phyloP scores from a whole-genome alignment of 2,113 vertebrate genomes.

The Thryonomys swinderianus region DNA sequence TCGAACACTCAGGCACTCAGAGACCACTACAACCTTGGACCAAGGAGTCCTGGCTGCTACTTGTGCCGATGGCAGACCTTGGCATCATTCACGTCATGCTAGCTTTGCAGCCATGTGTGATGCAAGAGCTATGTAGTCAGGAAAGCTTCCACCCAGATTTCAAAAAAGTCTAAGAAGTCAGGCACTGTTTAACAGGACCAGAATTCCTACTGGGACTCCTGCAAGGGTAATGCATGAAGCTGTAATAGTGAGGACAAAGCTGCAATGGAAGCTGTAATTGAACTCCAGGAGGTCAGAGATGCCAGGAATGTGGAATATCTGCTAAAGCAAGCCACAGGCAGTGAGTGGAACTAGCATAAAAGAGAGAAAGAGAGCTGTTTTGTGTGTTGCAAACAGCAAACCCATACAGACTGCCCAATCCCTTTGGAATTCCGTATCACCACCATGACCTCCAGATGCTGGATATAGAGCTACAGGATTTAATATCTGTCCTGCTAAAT shows the following conservation, averaged over 20 bases:
- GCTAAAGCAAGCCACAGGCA: not conserved
- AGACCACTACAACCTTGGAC: not conserved
- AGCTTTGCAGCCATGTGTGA: not conserved
- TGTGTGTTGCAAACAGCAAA: not conserved
- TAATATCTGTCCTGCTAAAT: not conserved
- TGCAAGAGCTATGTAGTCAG: not conserved
- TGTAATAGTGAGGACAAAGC: not conserved
- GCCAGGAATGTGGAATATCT: not conserved
- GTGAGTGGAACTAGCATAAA: not conserved
- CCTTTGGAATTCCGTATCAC: not conserved
- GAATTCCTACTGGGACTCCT: not conserved
- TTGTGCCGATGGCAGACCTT: not conserved
- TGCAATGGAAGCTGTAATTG: not conserved
- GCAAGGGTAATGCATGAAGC: not conserved
- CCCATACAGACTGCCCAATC: not conserved
- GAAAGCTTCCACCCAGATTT: not conserved
- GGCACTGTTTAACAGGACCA: not conserved
- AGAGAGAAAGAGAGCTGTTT: not conserved
- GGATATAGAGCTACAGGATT: too few species aligned
- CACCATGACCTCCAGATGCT: not conserved
- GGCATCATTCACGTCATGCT: not conserved
- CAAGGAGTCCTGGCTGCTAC: not conserved
- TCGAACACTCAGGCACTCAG: not conserved
- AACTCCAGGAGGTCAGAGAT: not conserved
- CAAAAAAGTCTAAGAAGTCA: not conserved